Conservation (phyloP, 2,113 vertebrate species). For the Saguinus imperator region DNA sequence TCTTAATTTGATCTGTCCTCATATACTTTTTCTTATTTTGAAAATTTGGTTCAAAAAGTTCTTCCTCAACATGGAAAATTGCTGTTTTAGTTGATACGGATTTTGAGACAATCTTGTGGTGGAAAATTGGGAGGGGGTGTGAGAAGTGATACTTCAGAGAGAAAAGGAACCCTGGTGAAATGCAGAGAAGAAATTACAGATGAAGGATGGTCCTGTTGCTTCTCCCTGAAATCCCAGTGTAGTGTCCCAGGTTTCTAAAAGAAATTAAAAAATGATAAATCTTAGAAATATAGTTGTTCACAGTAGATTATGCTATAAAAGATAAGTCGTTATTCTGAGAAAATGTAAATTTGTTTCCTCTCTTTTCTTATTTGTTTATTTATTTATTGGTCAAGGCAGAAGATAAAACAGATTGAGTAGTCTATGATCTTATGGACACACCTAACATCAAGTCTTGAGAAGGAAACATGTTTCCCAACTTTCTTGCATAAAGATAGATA, state of each 20-base stretch:
- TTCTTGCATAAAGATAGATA: neutral
- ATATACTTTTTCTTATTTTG: neutral
- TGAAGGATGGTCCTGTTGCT: neutral
- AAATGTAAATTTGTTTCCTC: neutral
- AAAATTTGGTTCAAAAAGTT: neutral
- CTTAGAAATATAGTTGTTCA: neutral
- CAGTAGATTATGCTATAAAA: neutral
- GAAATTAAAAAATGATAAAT: neutral
- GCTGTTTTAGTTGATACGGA: neutral
- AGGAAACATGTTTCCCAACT: neutral
- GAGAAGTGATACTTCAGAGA: neutral
- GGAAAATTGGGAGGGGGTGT: neutral
- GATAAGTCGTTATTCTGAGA: neutral
- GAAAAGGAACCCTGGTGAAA: neutral
- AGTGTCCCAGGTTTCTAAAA: neutral
- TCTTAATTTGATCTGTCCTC: neutral
- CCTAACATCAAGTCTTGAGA: neutral
- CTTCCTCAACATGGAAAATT: neutral
- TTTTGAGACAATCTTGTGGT: neutral
- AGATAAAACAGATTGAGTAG: neutral
- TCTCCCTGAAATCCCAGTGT: neutral
- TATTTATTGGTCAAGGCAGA: neutral
- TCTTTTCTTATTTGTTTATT: neutral
- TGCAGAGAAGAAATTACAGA: neutral
- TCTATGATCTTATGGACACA: neutral